A percentile compares a stretch with the other conserved stretches of the same genome.
phyloP scores from a whole-genome alignment of 2,113 vertebrate species.

The Brevimyrus niger region DNA sequence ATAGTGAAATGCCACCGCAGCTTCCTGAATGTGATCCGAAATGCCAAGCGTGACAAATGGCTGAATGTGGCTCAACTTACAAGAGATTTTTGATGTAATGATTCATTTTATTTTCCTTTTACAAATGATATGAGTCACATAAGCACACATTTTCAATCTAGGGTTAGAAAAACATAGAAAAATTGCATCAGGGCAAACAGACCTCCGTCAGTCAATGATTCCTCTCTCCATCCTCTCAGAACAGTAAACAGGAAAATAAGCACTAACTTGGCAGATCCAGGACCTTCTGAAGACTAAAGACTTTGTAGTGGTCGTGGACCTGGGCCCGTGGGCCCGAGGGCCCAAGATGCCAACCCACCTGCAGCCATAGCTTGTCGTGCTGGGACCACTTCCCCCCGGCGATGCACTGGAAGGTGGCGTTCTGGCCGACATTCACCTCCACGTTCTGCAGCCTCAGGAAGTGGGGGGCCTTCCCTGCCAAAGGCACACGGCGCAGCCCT shows the following conservation, averaged over 20 bases:
- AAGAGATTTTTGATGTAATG: not conserved
- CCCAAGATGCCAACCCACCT: conserved; percentile 52
- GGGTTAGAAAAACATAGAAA: not conserved
- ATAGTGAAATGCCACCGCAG: not conserved
- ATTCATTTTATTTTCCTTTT: not conserved
- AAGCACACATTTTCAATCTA: not conserved
- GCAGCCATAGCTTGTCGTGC: conserved; percentile 91
- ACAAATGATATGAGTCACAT: not conserved
- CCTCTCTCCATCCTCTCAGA: not conserved
- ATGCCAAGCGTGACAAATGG: not conserved
- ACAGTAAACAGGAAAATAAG: not conserved
- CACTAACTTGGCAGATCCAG: not conserved
- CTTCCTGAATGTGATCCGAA: not conserved
- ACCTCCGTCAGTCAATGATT: not conserved
- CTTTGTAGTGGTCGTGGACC: not conserved
- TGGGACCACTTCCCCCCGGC: conserved; percentile 96
- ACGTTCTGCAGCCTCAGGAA: conserved; percentile 93
- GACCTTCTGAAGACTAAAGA: not conserved
- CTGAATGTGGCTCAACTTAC: not conserved
- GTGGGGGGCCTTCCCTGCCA: conserved; percentile 91
- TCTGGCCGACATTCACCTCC: conserved; percentile 95
- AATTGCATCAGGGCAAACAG: not conserved
- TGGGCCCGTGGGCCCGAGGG: not conserved
- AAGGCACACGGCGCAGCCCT: conserved; percentile 27
- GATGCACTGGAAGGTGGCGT: conserved; percentile 90